These are phyloP conservation scores for Hippocampus guttulatus DNA, from an alignment of 2,113 vertebrate genomes.

Conservation along the genomic window DNA sequence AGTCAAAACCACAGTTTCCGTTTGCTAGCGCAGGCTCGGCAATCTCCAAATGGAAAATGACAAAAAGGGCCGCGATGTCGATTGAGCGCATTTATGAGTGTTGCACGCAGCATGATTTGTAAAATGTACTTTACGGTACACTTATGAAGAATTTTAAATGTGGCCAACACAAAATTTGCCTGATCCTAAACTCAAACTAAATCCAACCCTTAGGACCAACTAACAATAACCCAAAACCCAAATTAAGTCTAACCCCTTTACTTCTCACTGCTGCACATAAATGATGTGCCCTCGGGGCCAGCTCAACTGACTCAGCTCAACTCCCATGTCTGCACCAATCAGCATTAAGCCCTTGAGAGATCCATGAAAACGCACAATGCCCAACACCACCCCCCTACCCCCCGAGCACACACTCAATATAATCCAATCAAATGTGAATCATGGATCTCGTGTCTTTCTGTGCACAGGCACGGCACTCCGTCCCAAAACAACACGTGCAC, in stretches of 20 bases:
- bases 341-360: neutral
- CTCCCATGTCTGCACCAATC: neutral
- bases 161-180: too few relatives aligned
- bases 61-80: neutral
- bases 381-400: neutral
- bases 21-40: neutral
- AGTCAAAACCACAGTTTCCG: neutral
- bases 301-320: too few relatives aligned
- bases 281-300: too few relatives aligned
- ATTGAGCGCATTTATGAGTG: too few relatives aligned
- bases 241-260: too few relatives aligned
- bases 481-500: neutral
- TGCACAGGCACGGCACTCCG: neutral
- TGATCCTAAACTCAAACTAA: too few relatives aligned
- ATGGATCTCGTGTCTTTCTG: conserved; percentile 49
- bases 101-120: too few relatives aligned
- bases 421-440: conserved; percentile 61
- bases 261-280: too few relatives aligned
- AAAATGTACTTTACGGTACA: too few relatives aligned
- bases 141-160: too few relatives aligned
- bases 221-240: too few relatives aligned
- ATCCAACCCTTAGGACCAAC: too few relatives aligned
- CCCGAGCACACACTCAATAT: conserved; percentile 28
- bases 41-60: neutral
- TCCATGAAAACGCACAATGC: conserved; percentile 23